Base-by-base conservation (phyloP, 2,113 vertebrate genomes). In the Pan paniscus region DNA sequence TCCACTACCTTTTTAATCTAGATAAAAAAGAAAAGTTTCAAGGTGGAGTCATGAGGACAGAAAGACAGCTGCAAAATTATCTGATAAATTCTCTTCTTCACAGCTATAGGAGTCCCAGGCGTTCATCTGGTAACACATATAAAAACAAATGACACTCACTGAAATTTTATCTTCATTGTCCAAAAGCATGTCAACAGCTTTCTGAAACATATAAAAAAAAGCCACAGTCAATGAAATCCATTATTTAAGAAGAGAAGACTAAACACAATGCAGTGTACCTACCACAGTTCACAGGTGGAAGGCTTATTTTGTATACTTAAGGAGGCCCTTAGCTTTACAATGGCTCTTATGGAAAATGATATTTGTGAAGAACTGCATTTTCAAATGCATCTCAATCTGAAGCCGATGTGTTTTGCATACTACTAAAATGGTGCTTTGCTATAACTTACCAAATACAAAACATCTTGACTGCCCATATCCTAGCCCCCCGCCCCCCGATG, bases 131-230 rank as follows among this genome's bases (percentile, higher is more conserved):
- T 57, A 93, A 43, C 22, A 68, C 6, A 23, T 25, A 80, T 55
- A 93, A 80, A 59, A 61, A 35, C 27, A 94, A 93, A 94, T 73
- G 64, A 96, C 97, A 99, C 99, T 99, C 98, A 99, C 99, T 0
- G 99, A 99, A 98, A 99, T 99, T 98, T 99, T 99, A 98, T 99
- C 99, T 99, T 99, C 99, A 7, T 99, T 99, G 98, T 99, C 99
- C 98, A 99, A 99, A 98, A 99, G 99, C 99, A 99, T 99, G 98
- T 99, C 99, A n/a, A 99, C 99, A 5, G 99, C 99, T 99, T 99
- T 99, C 99, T 99, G 97, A 81, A 97, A 98, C 48, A 96, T 11
- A 98, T 92, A 92, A 40, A 98, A 40, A 94, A 96, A 0, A 84
- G 92, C 38, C 93, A 88, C 0, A 43, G 30, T 75, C 67, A 86